Evolutionary conservation across 2,113 vertebrate genomes (phyloP).

Genomic region (Loxodonta africana): DNA sequence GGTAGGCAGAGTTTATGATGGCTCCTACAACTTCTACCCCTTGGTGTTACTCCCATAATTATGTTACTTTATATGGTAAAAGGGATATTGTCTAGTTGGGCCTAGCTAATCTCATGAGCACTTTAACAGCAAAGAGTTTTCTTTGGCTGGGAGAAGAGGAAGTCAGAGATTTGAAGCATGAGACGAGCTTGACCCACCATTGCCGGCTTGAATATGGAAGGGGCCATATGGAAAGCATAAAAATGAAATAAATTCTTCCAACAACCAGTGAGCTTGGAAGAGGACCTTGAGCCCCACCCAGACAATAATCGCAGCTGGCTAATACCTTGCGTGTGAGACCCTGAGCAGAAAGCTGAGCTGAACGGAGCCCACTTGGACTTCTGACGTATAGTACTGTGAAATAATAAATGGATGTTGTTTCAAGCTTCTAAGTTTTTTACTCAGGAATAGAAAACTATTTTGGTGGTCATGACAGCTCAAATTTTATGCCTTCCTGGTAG

Average conservation of each 20-base stretch:
- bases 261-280: neutral
- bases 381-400: neutral
- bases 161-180: neutral
- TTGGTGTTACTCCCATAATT: neutral
- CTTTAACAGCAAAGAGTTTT: conserved; percentile 34
- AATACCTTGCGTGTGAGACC: neutral
- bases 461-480: neutral
- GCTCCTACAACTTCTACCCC: fast-evolving
- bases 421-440: neutral
- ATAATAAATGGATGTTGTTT: neutral
- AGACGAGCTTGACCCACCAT: neutral
- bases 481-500: neutral
- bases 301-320: neutral
- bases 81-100: neutral
- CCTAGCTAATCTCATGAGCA: neutral
- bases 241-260: neutral
- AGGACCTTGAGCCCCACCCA: neutral
- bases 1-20: neutral
- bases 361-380: neutral
- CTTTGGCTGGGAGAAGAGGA: neutral
- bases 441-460: neutral
- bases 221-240: neutral
- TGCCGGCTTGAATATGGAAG: neutral
- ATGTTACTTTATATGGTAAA: neutral
- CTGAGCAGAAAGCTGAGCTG: neutral